Percentiles rank a stretch among this genome's conserved stretches.
Conservation (phyloP, 2,888 invertebrate species). For the Drosophila meridionalis region DNA sequence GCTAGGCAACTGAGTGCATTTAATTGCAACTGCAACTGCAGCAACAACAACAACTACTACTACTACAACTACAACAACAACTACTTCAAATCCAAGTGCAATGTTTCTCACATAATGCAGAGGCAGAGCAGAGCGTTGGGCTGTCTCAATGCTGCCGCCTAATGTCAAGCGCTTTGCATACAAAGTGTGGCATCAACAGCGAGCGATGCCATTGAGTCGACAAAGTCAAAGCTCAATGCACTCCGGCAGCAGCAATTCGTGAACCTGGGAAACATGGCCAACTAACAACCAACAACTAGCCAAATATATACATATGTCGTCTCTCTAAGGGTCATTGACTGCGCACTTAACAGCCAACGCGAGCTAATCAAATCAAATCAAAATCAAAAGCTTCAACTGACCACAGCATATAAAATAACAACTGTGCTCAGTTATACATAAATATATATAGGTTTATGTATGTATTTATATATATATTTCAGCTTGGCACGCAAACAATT, state of each 20-base stretch:
- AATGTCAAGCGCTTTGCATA: conserved; percentile 70
- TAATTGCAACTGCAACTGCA: conserved; percentile 63
- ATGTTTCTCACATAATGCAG: conserved; percentile 41
- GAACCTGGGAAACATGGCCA: conserved; percentile 30
- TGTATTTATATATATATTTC: conserved; percentile 1
- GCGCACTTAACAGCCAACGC: conserved; percentile 23
- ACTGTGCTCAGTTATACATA: neutral
- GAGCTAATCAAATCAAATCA: conserved; percentile 47
- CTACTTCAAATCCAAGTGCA: conserved; percentile 56
- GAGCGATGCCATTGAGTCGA: conserved; percentile 11
- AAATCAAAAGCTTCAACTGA: conserved; percentile 50
- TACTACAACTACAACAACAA: conserved; percentile 13
- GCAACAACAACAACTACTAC: conserved; percentile 19
- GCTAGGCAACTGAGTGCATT: conserved; percentile 68
- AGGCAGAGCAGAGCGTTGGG: neutral
- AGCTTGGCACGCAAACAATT: conserved; percentile 72
- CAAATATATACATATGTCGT: neutral
- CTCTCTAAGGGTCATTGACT: conserved; percentile 37
- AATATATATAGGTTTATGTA: neutral
- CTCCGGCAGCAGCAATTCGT: conserved; percentile 17
- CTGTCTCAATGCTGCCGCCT: conserved; percentile 27
- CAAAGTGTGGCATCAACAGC: conserved; percentile 53
- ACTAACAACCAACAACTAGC: neutral
- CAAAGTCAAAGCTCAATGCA: conserved; percentile 68
- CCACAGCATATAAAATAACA: conserved; percentile 27